Conservation (phyloP, 2,888 invertebrate species). For the Uloborus plumipes region DNA sequence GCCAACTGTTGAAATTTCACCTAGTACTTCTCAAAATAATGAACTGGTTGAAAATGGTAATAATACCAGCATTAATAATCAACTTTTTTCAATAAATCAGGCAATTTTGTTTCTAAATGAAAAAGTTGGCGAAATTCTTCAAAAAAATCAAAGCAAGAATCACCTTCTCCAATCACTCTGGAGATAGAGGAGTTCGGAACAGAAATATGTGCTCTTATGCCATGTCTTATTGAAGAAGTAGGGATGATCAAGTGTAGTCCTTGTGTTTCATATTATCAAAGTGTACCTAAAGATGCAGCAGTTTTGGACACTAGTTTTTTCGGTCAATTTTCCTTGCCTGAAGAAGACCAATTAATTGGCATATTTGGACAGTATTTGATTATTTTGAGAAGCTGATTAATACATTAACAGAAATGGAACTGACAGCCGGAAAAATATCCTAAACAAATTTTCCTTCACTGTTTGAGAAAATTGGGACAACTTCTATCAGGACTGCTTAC, state of each 20-base stretch:
- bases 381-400: not conserved
- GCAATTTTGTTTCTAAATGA: slow-evolving; percentile 3
- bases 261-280: not conserved
- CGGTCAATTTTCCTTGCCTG: not conserved
- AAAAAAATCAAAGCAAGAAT: not conserved
- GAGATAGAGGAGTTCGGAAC: slow-evolving; percentile 6
- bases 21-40: not conserved
- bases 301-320: not conserved
- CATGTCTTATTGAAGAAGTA: not conserved
- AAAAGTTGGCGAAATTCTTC: not conserved
- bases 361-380: slow-evolving; percentile 5
- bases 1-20: not conserved
- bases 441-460: not conserved
- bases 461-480: not conserved
- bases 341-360: not conserved
- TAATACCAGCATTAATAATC: not conserved
- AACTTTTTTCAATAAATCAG: slow-evolving; percentile 3
- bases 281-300: slow-evolving; percentile 4
- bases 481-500: not conserved
- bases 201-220: not conserved
- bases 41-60: not conserved
- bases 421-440: not conserved
- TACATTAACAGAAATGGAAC: not conserved
- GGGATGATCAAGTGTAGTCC: not conserved
- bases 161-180: not conserved